Base-by-base conservation (phyloP, 1,140 invertebrate species). In the Drosophila rufa region DNA sequence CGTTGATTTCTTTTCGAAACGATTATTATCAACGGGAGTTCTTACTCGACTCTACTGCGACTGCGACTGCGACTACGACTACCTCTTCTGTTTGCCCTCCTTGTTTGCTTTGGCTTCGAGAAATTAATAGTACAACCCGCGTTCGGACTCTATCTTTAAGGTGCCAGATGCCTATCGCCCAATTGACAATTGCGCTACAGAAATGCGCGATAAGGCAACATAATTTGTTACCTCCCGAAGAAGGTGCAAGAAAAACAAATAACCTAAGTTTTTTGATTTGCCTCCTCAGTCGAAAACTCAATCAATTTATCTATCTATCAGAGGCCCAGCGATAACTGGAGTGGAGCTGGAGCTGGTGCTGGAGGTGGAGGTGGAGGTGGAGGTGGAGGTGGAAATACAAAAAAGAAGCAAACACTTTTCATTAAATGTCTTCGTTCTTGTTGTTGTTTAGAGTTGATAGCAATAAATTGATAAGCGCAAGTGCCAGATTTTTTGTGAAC, bases 121-220 rank as follows among this genome's bases (percentile, higher is more conserved):
- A 77, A 76, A 77, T 60, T 78, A 78, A 78, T 69, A 69, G 59
- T 77, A 77, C 67, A 73, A 50, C 22, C 50, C 30, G 42, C 25
- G 45, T 71, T 48, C 45, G 45, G 40, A 55, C 67, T 53, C 45
- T 73, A 73, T 73, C 70, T 73, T 73, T 57, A 64, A 75, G 73
- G 60, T 66, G 43, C 36, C 57, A 80, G 82, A 84, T 89, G 84
- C 58, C 71, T 89, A 87, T 87, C 84, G 61, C 62, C 53, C 84
- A 68, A 87, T 89, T 89, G 84, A 89, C 84, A 89, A 87, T 87
- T 83, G 84, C 80, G 84, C 80, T 87, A 83, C 84, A 82, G 46
- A 80, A 87, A 53, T 45, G 43, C 15, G 51, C 58, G 84, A 80
- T 89, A 87, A 87, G 84, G 77, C 77, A 83, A 87, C 77, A 84